Percentiles rank a stretch among this genome's conserved stretches.
These are phyloP conservation scores for Caranx ignobilis DNA, from an alignment of 2,113 vertebrate species.

Conservation along the genomic window DNA sequence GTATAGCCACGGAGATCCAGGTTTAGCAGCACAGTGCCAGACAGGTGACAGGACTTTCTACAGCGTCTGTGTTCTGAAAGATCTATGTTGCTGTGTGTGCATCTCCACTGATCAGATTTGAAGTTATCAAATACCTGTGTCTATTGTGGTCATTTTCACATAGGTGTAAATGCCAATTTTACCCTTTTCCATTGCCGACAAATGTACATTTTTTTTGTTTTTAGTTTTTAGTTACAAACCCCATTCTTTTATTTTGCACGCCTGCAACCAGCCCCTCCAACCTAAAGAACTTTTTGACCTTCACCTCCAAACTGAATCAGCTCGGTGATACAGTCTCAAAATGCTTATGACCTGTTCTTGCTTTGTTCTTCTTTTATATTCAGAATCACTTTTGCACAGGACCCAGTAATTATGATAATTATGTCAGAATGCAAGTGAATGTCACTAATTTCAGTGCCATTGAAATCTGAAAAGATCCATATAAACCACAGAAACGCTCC, in stretches of 20 bases:
- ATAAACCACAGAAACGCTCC: conserved; percentile 24
- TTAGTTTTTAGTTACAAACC: not conserved
- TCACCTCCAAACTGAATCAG: not conserved
- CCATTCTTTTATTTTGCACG: not conserved
- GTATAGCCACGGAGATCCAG: too few relatives aligned
- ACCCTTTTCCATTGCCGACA: too few relatives aligned
- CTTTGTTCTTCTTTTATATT: not conserved
- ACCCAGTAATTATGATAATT: conserved; percentile 13
- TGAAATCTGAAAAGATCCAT: conserved; percentile 11
- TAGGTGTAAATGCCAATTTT: too few relatives aligned
- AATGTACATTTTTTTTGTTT: too few relatives aligned
- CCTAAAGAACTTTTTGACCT: not conserved
- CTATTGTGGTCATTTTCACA: too few relatives aligned
- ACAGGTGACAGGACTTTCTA: too few relatives aligned
- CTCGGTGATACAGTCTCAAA: not conserved
- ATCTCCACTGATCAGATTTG: too few relatives aligned
- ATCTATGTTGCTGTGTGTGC: too few relatives aligned
- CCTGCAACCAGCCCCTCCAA: not conserved
- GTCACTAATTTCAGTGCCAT: conserved; percentile 11
- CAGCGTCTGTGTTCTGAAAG: too few relatives aligned
- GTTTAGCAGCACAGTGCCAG: too few relatives aligned
- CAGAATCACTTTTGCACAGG: not conserved
- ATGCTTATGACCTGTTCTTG: not conserved
- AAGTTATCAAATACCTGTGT: too few relatives aligned
- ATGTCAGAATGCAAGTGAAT: conserved; percentile 23